These are phyloP conservation scores for Temnothorax curvispinosus DNA, from an alignment of 1,140 invertebrate genomes.

Conservation along the genomic window DNA sequence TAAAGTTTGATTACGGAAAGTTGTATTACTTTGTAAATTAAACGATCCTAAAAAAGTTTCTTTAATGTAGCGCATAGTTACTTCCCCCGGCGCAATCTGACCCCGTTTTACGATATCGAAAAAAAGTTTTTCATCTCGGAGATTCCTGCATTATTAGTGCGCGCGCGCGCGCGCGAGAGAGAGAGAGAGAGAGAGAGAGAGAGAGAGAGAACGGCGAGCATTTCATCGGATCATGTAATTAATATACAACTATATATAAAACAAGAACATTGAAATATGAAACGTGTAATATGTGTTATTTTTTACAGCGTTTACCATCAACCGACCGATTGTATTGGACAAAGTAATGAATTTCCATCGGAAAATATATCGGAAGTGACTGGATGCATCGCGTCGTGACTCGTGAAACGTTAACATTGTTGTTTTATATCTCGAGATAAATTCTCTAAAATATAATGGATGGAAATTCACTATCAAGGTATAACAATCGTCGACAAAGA, in stretches of 20 bases:
- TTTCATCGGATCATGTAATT: constrained; percentile 40
- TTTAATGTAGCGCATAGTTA: background rate
- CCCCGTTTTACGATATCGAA: constrained; percentile 32
- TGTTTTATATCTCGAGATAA: constrained; percentile 32
- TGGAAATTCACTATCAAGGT: background rate
- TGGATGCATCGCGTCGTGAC: background rate
- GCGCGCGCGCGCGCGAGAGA: background rate
- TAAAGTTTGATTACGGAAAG: constrained; percentile 36
- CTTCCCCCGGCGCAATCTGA: background rate
- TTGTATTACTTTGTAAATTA: constrained; percentile 41
- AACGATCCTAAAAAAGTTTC: constrained; percentile 21
- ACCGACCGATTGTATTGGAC: constrained; percentile 51
- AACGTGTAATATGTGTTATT: constrained; percentile 35
- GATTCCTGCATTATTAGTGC: constrained; percentile 39
- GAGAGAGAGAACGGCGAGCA: background rate
- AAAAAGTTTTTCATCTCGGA: constrained; percentile 37
- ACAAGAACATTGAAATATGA: constrained; percentile 16
- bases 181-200: background rate
- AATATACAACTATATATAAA: constrained; percentile 21
- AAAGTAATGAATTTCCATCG: constrained; percentile 41
- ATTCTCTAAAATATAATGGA: constrained; percentile 7
- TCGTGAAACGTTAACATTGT: constrained; percentile 38
- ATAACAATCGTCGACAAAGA: background rate
- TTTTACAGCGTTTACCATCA: constrained; percentile 34
- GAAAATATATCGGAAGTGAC: constrained; percentile 36